These are phyloP conservation scores for Salminus brasiliensis DNA, from an alignment of 2,113 vertebrate genomes.

Conservation along the genomic window DNA sequence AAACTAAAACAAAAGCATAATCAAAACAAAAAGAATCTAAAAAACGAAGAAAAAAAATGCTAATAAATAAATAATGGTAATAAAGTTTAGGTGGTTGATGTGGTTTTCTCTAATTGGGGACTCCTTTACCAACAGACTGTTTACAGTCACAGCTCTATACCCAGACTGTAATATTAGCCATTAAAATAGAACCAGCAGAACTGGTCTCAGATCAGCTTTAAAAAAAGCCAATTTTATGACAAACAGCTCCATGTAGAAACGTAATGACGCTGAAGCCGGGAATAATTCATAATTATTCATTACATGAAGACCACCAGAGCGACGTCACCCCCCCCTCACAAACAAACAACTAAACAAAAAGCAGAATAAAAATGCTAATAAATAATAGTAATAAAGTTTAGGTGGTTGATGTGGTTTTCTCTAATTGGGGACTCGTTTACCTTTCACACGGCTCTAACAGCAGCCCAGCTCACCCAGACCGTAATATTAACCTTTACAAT, in stretches of 20 bases:
- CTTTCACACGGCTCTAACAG: background rate
- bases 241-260: background rate
- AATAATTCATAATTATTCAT: too few relatives aligned
- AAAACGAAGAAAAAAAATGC: conserved; percentile 62
- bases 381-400: conserved; percentile 84
- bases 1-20: too few relatives aligned
- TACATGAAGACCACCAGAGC: too few relatives aligned
- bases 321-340: too few relatives aligned
- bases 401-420: conserved; percentile 85
- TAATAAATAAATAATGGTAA: conserved; percentile 85
- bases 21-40: too few relatives aligned
- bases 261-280: too few relatives aligned
- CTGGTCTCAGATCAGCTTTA: conserved; percentile 18
- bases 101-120: conserved; percentile 82
- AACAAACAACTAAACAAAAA: too few relatives aligned
- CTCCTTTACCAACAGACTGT: conserved; percentile 68
- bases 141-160: background rate
- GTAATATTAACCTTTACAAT: background rate
- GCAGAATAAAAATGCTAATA: conserved; percentile 65
- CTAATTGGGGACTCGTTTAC: conserved; percentile 81
- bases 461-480: background rate
- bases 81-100: conserved; percentile 84
- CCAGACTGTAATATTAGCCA: background rate
- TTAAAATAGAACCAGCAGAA: background rate
- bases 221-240: background rate